Evolutionary conservation across 92 coral and sea anemone genomes (phyloP), one percentile per base, ranked within the genome.

Genomic region (Palythoa caribaeorum): DNA sequence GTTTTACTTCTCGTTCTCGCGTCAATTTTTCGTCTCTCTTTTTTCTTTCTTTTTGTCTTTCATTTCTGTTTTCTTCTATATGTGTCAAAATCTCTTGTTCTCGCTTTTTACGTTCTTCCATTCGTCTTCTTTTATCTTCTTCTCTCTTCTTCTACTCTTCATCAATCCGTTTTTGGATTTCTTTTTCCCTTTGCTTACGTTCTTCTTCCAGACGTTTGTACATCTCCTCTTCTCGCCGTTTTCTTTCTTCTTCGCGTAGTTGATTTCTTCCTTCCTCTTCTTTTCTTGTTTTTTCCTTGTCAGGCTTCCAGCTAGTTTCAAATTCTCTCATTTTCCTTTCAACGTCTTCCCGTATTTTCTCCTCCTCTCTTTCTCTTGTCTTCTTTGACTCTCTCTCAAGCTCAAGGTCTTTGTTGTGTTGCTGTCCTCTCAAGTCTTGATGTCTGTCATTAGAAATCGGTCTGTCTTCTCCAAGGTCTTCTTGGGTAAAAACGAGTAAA

Each of bases 51-150:
- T 37, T 48, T 16, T 78, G 48, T 35, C 83, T 57, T 54, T 15
- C 55, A 36, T 78, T 78, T 16, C 48, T 54, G 50, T 78, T 48
- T 12, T 78, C 50, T 57, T 78, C 83, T 54, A 78, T 78, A 39
- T 78, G 35, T 71, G 50, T 70, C 66, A 71, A 47, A n/a, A 71
- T 73, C 44, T 84, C 87, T 20, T 73, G 50, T 20, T 73, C 87
- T 28, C 87, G 78, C 21, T 70, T 73, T 47, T 48, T 84, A 21
- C 87, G 78, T 71, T 55, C 87, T 48, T 84, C 79, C 7, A 14
- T 9, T 54, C 87, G 78, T 84, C 79, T 19, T 59, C 52, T 73
- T 39, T 37, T 71, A 35, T 73, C 87, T 84, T 73, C 79, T 40
- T 84, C 87, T 19, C 69, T 78, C 36, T 38, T 78, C 50, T 54